A percentile compares a stretch with the other conserved stretches of the same genome.
Conservation (phyloP, 2,888 invertebrate species). For the Cephus rjabovi region DNA sequence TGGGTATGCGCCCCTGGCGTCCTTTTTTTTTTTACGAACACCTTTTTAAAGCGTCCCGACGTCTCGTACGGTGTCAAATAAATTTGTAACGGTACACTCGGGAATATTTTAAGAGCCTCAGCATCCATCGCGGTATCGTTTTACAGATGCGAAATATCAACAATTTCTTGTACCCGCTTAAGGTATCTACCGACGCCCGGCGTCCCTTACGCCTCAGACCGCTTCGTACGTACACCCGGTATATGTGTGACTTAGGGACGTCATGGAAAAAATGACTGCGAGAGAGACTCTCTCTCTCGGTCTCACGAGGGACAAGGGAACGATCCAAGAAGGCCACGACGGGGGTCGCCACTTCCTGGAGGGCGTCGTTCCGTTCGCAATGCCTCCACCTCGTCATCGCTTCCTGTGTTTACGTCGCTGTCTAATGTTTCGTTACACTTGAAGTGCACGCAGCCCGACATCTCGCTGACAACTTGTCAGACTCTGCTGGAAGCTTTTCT, state of each 20-base stretch:
- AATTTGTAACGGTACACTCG: conserved; percentile 36
- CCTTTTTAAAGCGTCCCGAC: conserved; percentile 19
- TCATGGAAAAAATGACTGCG: conserved; percentile 5
- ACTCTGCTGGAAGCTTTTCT: conserved; percentile 41
- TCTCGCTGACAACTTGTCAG: conserved; percentile 55
- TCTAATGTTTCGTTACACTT: conserved; percentile 42
- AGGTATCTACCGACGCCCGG: no score
- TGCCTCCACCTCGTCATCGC: conserved; percentile 36
- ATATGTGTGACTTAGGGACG: conserved; percentile 1
- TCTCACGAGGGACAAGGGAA: no score
- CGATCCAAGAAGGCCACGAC: conserved; percentile 8
- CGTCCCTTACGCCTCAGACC: no score
- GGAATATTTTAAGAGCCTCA: conserved; percentile 30
- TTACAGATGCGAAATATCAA: conserved; percentile 37
- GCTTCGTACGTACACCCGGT: no score
- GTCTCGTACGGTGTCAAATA: conserved; percentile 16
- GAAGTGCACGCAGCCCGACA: conserved; percentile 35
- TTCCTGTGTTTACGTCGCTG: conserved; percentile 50
- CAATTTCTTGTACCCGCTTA: conserved; percentile 19
- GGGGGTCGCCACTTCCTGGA: conserved; percentile 46
- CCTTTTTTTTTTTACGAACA: conserved; percentile 2
- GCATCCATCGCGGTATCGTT: conserved; percentile 26
- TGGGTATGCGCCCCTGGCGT: conserved; percentile 19
- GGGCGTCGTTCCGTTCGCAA: conserved; percentile 22
- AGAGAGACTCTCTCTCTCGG: background rate